Conservation (phyloP, 1,140 invertebrate genomes). For the Halotydeus destructor region DNA sequence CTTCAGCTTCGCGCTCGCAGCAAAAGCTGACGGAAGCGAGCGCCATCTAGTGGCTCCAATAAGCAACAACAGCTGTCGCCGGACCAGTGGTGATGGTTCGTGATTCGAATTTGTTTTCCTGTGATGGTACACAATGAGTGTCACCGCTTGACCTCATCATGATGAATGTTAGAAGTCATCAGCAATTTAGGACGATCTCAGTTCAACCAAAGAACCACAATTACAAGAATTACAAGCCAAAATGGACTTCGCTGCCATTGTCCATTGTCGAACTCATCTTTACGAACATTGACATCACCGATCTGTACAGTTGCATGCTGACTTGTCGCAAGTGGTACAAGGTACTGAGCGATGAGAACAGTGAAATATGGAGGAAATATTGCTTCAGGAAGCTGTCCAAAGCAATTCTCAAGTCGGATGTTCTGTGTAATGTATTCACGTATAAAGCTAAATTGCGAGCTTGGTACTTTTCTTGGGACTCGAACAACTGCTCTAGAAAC, state of each 20-base stretch:
- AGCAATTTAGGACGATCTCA: no score
- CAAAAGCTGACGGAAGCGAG: no score
- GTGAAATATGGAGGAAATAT: conserved; percentile 80
- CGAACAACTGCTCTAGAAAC: conserved; percentile 86
- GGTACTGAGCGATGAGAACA: conserved; percentile 78
- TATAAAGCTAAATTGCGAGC: conserved; percentile 86
- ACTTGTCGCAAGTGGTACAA: conserved; percentile 85
- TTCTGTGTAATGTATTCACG: conserved; percentile 64
- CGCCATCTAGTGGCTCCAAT: no score
- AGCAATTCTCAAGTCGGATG: conserved; percentile 75
- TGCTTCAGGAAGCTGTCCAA: conserved; percentile 66
- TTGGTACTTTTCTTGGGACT: conserved; percentile 89
- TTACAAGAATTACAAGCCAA: no score
- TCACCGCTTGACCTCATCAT: no score
- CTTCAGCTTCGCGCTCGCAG: no score
- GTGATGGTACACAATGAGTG: no score
- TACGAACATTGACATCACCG: conserved; percentile 66
- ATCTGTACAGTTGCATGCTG: conserved; percentile 64
- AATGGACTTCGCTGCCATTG: conserved; percentile 35
- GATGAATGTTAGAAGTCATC: no score
- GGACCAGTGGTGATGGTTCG: no score
- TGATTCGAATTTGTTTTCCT: no score
- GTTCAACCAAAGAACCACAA: no score
- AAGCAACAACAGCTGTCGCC: no score
- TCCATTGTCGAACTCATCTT: conserved; percentile 80